Evolutionary conservation across 2,797 vertebrate species (phyloP), one percentile per base, ranked within the genome.

Genomic region (Gymnocypris eckloni): DNA sequence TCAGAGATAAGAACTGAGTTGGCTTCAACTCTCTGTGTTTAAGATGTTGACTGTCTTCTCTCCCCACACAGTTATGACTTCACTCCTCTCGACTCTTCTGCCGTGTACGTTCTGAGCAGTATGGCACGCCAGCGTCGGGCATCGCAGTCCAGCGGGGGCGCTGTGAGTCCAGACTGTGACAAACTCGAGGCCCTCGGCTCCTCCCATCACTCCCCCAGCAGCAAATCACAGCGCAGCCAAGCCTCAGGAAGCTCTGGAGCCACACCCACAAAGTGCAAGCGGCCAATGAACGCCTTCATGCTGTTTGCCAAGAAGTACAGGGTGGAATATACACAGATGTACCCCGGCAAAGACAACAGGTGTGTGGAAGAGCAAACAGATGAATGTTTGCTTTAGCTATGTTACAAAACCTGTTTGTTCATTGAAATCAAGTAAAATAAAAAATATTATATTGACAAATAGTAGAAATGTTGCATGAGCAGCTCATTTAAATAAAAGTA

Each of bases 221-320:
- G 93, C 93, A 99, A 97, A 95, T 96, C 97, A 90, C 95, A 94
- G 93, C 96, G 96, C 93, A 96, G 94, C 93, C 95, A 97, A 89
- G 95, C 95, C 96, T 97, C 98, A 97, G 98, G 96, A 96, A 98
- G 96, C 92, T 95, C 90, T 90, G 94, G 93, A 93, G 96, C 96
- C 96, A 97, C 96, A 59, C 97, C 98, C 92, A 98, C 95, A 90
- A 99, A 98, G 95, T 99, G 98, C 97, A 99, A 99, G 96, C 97
- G 98, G 96, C 98, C 98, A 96, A 99, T 99, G 98, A 99, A 99
- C 93, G 98, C 98, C 95, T 99, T 99, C 95, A 99, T 99, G 98
- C 97, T 99, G 91, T 99, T 99, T 88, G 98, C 98, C 94, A 99
- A 99, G 97, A 99, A 99, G 91, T 99, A 99, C 95, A 95, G 98